phyloP scores from a whole-genome alignment of 2,888 invertebrate genomes.

The Xanthia togata region DNA sequence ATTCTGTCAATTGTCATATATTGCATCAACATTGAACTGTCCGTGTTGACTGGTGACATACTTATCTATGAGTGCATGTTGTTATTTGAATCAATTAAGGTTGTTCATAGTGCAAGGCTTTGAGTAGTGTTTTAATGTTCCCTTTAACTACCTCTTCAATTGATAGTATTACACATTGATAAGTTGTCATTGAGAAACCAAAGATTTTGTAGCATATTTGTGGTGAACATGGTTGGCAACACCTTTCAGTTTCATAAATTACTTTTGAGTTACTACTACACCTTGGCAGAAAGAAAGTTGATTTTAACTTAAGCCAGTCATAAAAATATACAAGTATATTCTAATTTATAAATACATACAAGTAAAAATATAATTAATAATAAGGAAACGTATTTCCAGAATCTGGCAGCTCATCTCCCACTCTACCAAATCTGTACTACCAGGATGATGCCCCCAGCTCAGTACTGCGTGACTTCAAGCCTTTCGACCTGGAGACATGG shows the following conservation, averaged over 20 bases:
- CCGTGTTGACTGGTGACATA: slow-evolving; percentile 12
- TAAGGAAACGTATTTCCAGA: slow-evolving; percentile 68
- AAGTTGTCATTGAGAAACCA: slow-evolving; percentile 9
- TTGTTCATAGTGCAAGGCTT: slow-evolving; percentile 29
- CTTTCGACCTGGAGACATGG: slow-evolving; percentile 97
- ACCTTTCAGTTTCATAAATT: neutral
- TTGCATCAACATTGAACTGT: neutral
- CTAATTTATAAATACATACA: neutral
- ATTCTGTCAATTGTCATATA: slow-evolving; percentile 4
- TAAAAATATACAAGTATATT: neutral
- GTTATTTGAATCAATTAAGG: slow-evolving; percentile 48
- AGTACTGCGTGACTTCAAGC: slow-evolving; percentile 94
- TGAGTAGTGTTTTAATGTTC: slow-evolving; percentile 15
- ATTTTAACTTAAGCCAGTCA: neutral
- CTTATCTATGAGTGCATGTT: slow-evolving; percentile 25
- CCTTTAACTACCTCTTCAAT: slow-evolving; percentile 36
- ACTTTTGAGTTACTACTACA: neutral
- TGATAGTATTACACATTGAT: slow-evolving; percentile 21
- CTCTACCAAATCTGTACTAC: slow-evolving; percentile 91
- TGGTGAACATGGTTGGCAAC: neutral
- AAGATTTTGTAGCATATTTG: neutral
- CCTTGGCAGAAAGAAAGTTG: neutral
- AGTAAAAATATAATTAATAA: neutral
- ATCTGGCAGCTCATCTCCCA: slow-evolving; percentile 85
- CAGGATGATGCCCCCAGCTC: slow-evolving; percentile 93